These are phyloP conservation scores for Calephelis perditalis DNA, from an alignment of 2,888 invertebrate genomes.

Conservation along the genomic window DNA sequence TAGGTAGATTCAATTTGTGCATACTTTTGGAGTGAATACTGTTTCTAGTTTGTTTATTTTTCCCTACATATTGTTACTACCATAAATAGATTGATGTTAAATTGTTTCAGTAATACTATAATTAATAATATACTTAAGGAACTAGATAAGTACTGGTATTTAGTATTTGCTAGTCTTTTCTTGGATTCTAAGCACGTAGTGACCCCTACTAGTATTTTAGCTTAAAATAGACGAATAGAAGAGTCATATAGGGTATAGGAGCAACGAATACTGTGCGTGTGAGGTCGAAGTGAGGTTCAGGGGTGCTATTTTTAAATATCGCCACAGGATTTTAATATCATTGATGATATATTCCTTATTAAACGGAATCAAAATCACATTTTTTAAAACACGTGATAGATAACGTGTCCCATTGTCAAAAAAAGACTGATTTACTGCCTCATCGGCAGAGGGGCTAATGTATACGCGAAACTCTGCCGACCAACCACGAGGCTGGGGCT, in stretches of 20 bases:
- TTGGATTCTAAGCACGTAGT: constrained; percentile 22
- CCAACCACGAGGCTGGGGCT: too few relatives aligned
- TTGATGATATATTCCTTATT: too few relatives aligned
- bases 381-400: too few relatives aligned
- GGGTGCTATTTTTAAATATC: too few relatives aligned
- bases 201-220: constrained; percentile 13
- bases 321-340: too few relatives aligned
- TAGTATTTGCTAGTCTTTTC: constrained; percentile 26
- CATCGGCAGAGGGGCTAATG: too few relatives aligned
- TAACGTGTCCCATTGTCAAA: too few relatives aligned
- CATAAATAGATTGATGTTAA: neutral
- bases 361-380: too few relatives aligned
- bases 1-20: constrained; percentile 21
- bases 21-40: constrained; percentile 20
- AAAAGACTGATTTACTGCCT: too few relatives aligned
- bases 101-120: constrained; percentile 15
- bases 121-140: constrained; percentile 16
- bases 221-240: constrained; percentile 4
- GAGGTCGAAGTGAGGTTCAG: constrained; percentile 18
- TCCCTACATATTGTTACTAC: neutral
- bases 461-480: too few relatives aligned
- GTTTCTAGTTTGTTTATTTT: neutral
- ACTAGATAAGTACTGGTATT: constrained; percentile 17
- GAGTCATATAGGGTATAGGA: constrained; percentile 3
- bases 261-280: constrained; percentile 6